phyloP scores from a whole-genome alignment of 2,888 invertebrate genomes.

The Athrips mouffetella region DNA sequence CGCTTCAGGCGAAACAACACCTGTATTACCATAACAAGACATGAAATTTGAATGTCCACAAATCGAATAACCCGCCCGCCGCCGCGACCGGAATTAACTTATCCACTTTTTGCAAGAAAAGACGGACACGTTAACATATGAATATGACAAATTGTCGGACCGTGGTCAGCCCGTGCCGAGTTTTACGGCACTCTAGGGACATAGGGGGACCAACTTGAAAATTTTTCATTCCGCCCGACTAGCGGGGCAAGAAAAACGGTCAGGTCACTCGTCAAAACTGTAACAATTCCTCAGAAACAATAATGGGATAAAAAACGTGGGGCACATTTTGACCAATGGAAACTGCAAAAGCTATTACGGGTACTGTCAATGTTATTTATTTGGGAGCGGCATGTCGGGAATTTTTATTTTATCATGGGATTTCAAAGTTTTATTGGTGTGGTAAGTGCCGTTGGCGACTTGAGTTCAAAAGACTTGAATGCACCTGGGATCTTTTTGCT shows the following conservation, averaged over 20 bases:
- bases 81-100: slow-evolving; percentile 65
- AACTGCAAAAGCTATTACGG: slow-evolving; percentile 57
- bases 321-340: slow-evolving; percentile 52
- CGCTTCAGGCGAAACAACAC: slow-evolving; percentile 66
- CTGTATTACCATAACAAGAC: slow-evolving; percentile 77
- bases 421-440: slow-evolving; percentile 66
- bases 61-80: slow-evolving; percentile 68
- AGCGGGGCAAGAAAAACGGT: slow-evolving; percentile 68
- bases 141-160: slow-evolving; percentile 78
- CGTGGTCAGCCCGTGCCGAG: slow-evolving; percentile 64
- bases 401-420: slow-evolving; percentile 74
- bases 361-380: slow-evolving; percentile 77
- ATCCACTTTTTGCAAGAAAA: slow-evolving; percentile 78
- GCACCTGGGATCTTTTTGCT: background rate
- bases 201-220: slow-evolving; percentile 72
- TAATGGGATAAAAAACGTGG: slow-evolving; percentile 69
- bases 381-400: slow-evolving; percentile 64
- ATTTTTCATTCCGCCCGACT: slow-evolving; percentile 74
- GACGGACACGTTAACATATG: slow-evolving; percentile 77
- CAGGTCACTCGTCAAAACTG: slow-evolving; percentile 77
- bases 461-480: too few relatives aligned
- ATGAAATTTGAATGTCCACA: slow-evolving; percentile 75
- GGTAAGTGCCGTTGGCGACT: slow-evolving; percentile 29
- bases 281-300: slow-evolving; percentile 78
- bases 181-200: slow-evolving; percentile 75